Evolutionary conservation across 2,797 vertebrate species (phyloP).

Genomic region (Darevskia mixta): DNA sequence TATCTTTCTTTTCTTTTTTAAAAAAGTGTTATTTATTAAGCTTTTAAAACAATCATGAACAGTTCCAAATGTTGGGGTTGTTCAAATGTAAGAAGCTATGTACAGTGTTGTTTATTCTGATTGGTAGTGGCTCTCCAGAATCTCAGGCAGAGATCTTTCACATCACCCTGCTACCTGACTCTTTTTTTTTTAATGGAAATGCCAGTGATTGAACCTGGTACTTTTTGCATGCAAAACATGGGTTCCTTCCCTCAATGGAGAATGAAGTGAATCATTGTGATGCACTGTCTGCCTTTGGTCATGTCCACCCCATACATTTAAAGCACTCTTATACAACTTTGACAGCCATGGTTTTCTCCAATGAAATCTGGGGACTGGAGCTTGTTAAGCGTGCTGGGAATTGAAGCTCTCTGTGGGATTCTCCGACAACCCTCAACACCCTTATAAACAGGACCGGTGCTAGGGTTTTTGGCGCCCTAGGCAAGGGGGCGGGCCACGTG

Average conservation of each 20-base stretch:
- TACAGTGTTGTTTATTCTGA: neutral
- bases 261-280: neutral
- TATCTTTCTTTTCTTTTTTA: constrained; percentile 8
- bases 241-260: neutral
- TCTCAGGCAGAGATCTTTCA: neutral
- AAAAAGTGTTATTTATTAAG: too few relatives aligned
- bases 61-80: neutral
- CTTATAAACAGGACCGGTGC: too few relatives aligned
- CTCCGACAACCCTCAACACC: too few relatives aligned
- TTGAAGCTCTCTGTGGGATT: too few relatives aligned
- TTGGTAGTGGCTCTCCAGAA: neutral
- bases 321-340: too few relatives aligned
- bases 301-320: too few relatives aligned
- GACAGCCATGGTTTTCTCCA: too few relatives aligned
- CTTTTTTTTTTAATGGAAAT: neutral
- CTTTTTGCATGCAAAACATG: neutral
- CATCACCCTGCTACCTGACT: neutral
- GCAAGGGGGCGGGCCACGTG: too few relatives aligned
- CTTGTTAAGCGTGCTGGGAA: too few relatives aligned
- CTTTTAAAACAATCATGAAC: neutral
- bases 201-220: neutral
- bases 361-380: too few relatives aligned
- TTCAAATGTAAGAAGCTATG: neutral
- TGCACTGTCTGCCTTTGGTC: neutral
- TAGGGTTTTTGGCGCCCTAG: too few relatives aligned